Percentiles rank a stretch among this genome's conserved stretches.
phyloP scores from a whole-genome alignment of 2,888 invertebrate species.

The Rhimphoctona megacephalus region DNA sequence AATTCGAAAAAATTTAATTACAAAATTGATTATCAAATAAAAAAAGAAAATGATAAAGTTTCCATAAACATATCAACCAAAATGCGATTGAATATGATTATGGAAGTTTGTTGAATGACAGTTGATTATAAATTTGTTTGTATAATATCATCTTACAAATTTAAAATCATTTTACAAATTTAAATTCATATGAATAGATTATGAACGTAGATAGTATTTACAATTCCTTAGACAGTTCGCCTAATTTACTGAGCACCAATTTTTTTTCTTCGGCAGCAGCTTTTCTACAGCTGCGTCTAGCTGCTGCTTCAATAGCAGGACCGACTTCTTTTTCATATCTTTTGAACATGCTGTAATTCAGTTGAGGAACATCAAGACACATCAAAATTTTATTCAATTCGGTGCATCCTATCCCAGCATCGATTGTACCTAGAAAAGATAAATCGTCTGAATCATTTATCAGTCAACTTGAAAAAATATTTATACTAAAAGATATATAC shows the following conservation, averaged over 20 bases:
- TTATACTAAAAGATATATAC: neutral
- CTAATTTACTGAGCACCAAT: constrained; percentile 29
- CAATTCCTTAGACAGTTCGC: constrained; percentile 14
- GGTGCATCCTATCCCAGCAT: constrained; percentile 49
- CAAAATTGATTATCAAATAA: constrained; percentile 11
- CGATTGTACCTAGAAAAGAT: constrained; percentile 48
- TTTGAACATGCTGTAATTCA: constrained; percentile 31
- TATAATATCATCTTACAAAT: too few relatives aligned
- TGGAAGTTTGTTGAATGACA: neutral
- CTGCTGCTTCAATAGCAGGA: constrained; percentile 41
- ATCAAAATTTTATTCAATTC: constrained; percentile 49
- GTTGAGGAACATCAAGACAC: constrained; percentile 32
- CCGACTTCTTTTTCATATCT: constrained; percentile 36
- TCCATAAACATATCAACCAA: constrained; percentile 14
- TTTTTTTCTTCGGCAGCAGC: constrained; percentile 19
- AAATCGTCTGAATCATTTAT: constrained; percentile 17
- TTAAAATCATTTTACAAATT: constrained; percentile 26
- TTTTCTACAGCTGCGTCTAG: too few relatives aligned
- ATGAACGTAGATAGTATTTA: too few relatives aligned
- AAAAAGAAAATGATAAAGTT: neutral
- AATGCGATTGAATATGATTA: constrained; percentile 17
- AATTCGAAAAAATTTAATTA: constrained; percentile 13
- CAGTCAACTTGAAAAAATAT: constrained; percentile 31
- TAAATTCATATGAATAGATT: constrained; percentile 19
- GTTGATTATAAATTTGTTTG: constrained; percentile 10